These are phyloP conservation scores for Leptoclinus maculatus DNA, from an alignment of 2,797 vertebrate genomes.

Conservation along the genomic window DNA sequence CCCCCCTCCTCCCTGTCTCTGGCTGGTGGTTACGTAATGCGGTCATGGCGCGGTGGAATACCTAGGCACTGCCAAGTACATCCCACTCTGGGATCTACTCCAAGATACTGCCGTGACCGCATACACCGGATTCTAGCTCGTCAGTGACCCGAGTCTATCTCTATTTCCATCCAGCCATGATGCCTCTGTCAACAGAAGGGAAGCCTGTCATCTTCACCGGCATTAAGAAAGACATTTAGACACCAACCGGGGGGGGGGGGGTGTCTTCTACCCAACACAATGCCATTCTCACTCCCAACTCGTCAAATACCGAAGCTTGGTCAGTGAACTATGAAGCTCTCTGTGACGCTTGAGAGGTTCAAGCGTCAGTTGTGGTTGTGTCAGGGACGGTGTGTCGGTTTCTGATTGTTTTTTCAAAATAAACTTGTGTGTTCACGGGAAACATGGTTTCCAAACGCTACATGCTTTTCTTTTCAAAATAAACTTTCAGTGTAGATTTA, in stretches of 20 bases:
- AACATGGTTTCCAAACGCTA: no score
- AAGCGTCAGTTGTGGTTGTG: no score
- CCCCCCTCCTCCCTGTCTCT: slow-evolving; percentile 41
- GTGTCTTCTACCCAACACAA: not conserved
- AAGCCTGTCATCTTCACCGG: slow-evolving; percentile 2
- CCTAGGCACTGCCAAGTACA: slow-evolving; percentile 16
- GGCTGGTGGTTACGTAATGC: slow-evolving; percentile 61
- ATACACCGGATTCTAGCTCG: slow-evolving; percentile 33
- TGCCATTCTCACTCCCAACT: not conserved
- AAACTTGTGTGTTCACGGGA: no score
- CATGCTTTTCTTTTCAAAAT: not conserved
- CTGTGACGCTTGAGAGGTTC: no score
- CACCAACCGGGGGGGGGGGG: not conserved
- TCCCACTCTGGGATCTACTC: slow-evolving; percentile 24
- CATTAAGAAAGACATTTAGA: not conserved
- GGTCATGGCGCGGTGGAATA: slow-evolving; percentile 18
- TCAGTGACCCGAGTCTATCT: slow-evolving; percentile 43
- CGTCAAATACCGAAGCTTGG: not conserved
- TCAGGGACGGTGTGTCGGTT: no score
- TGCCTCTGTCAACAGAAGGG: slow-evolving; percentile 30
- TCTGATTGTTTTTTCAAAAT: no score
- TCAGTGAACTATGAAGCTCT: not conserved
- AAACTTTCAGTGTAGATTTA: not conserved
- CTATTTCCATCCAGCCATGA: slow-evolving; percentile 9
- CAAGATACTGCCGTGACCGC: slow-evolving; percentile 13